A percentile compares a stretch with the other conserved stretches of the same genome.
phyloP scores from a whole-genome alignment of 2,113 vertebrate genomes.

The Petrocephalus microphthalmus region DNA sequence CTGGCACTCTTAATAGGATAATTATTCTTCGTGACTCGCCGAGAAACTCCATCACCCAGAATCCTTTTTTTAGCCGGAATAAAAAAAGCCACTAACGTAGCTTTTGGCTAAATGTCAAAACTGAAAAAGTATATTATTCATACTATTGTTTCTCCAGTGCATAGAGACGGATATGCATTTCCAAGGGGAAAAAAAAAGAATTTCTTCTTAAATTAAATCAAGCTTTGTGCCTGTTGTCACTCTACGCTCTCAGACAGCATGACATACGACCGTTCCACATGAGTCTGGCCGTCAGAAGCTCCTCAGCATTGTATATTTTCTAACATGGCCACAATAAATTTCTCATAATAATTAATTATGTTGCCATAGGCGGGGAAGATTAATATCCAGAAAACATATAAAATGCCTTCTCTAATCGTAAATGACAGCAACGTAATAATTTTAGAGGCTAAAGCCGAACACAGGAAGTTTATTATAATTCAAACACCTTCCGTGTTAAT shows the following conservation, averaged over 20 bases:
- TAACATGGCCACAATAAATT: not conserved
- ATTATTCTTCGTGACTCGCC: not conserved
- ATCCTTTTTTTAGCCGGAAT: not conserved
- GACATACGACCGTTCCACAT: not conserved
- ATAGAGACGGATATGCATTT: not conserved
- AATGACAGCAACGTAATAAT: not conserved
- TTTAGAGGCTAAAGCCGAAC: not conserved
- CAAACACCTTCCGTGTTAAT: not conserved
- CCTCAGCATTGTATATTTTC: not conserved
- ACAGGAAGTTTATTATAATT: not conserved
- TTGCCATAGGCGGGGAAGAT: not conserved
- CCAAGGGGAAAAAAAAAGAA: not conserved
- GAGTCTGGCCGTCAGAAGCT: not conserved
- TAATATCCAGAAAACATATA: not conserved
- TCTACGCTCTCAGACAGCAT: too few species aligned
- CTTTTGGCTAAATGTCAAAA: not conserved
- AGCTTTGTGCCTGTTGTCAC: not conserved
- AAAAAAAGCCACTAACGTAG: not conserved
- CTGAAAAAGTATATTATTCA: not conserved
- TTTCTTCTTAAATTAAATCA: constrained; percentile 5
- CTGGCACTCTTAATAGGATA: not conserved
- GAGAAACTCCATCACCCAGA: not conserved
- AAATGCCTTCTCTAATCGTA: not conserved
- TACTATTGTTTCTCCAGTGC: not conserved
- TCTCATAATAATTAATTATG: not conserved